These are phyloP conservation scores for Trachelus troglodyta DNA, from an alignment of 2,888 invertebrate genomes.

Conservation along the genomic window DNA sequence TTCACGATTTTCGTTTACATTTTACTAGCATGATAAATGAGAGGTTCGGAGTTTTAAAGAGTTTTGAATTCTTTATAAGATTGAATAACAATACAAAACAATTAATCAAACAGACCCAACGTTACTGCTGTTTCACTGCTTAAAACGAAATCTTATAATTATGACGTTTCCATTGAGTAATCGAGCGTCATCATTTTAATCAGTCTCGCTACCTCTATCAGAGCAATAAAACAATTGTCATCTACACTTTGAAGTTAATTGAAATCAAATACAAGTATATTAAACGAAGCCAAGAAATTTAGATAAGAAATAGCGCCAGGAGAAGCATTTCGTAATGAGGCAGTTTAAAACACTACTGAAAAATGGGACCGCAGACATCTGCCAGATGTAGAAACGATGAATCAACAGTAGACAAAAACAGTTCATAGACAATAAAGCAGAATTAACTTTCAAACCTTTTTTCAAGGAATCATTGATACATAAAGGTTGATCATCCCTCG, in stretches of 20 bases:
- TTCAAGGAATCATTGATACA: conserved; percentile 57
- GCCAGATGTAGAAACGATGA: background rate
- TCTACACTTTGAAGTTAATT: background rate
- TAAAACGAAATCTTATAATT: background rate
- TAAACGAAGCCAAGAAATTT: background rate
- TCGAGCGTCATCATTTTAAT: background rate
- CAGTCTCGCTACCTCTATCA: background rate
- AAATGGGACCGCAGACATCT: background rate
- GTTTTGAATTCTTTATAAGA: background rate
- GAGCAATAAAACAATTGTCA: background rate
- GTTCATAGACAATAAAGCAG: background rate
- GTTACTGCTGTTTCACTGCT: background rate
- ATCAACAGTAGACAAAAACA: background rate
- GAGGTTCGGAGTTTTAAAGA: background rate
- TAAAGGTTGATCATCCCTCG: conserved; percentile 59
- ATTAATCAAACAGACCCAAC: background rate
- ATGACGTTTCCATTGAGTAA: background rate
- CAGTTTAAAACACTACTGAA: background rate
- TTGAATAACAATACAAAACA: background rate
- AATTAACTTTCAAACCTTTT: conserved; percentile 43
- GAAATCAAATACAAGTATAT: background rate
- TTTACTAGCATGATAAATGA: no score
- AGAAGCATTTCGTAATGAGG: background rate
- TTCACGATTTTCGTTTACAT: no score
- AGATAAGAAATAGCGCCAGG: background rate